Evolutionary conservation across 2,888 invertebrate genomes (phyloP).

Genomic region (Spodoptera picta): DNA sequence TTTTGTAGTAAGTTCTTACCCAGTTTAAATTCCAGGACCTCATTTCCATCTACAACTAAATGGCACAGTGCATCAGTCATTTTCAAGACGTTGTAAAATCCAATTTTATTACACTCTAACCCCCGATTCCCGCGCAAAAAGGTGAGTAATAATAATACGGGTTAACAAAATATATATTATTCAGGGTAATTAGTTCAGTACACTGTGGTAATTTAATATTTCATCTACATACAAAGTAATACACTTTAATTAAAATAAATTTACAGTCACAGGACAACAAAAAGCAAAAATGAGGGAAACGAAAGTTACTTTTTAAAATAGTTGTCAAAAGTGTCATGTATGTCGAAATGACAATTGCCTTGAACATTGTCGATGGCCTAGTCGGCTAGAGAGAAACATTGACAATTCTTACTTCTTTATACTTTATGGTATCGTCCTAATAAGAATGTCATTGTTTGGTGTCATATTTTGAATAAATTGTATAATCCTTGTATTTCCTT

Average conservation of each 20-base stretch:
- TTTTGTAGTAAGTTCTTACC: conserved; percentile 66
- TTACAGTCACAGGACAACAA: conserved; percentile 31
- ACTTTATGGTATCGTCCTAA: too few relatives aligned
- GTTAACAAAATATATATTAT: conserved; percentile 6
- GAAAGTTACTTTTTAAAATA: conserved; percentile 50
- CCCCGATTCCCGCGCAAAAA: conserved; percentile 64
- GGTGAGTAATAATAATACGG: conserved; percentile 15
- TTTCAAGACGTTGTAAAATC: conserved; percentile 50
- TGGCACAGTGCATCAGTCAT: conserved; percentile 86
- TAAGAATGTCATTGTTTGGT: too few relatives aligned
- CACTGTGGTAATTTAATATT: conserved; percentile 8
- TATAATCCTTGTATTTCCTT: too few relatives aligned
- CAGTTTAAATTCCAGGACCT: conserved; percentile 88
- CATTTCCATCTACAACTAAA: conserved; percentile 88
- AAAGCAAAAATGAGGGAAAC: conserved; percentile 43
- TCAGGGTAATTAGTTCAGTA: not conserved
- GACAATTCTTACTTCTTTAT: too few relatives aligned
- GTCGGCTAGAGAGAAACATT: too few relatives aligned
- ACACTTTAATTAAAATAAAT: conserved; percentile 28
- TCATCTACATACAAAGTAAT: conserved; percentile 7
- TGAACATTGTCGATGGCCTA: too few relatives aligned
- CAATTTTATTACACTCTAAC: conserved; percentile 41
- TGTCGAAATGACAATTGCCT: not conserved
- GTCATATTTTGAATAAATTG: too few relatives aligned
- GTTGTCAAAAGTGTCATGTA: conserved; percentile 37